Conservation (phyloP, 2,113 vertebrate species). For the Eulemur rufifrons region DNA sequence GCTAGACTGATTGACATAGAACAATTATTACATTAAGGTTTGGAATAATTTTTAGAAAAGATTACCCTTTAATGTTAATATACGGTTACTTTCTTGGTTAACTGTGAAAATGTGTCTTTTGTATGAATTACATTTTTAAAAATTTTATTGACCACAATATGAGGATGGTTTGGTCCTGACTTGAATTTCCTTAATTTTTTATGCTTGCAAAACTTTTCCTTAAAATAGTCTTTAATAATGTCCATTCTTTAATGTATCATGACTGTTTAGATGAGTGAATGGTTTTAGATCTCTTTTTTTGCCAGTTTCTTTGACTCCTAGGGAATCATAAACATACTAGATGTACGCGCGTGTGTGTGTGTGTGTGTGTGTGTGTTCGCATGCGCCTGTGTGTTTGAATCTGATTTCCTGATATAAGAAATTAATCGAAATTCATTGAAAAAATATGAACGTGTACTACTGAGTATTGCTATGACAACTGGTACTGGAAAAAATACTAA, state of each 20-base stretch:
- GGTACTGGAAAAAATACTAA: background rate
- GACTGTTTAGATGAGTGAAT: background rate
- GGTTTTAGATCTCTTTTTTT: background rate
- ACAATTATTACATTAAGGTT: conserved; percentile 42
- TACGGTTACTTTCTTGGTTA: conserved; percentile 42
- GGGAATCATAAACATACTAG: background rate
- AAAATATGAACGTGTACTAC: background rate
- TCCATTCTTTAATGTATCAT: background rate
- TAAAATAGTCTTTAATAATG: conserved; percentile 4
- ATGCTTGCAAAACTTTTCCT: conserved; percentile 16
- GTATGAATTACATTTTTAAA: background rate
- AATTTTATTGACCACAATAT: background rate
- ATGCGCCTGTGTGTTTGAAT: background rate
- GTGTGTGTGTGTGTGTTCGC: background rate
- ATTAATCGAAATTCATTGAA: background rate
- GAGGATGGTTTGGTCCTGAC: background rate
- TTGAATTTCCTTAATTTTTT: background rate
- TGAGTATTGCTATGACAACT: background rate
- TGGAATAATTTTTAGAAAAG: conserved; percentile 47
- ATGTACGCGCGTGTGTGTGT: background rate
- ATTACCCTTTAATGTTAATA: conserved; percentile 14
- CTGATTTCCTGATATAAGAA: background rate
- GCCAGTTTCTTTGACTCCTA: background rate
- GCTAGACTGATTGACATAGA: background rate
- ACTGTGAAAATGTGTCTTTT: conserved; percentile 37